Conservation (phyloP, 1,140 invertebrate genomes). For the Holcopasites calliopsidis region DNA sequence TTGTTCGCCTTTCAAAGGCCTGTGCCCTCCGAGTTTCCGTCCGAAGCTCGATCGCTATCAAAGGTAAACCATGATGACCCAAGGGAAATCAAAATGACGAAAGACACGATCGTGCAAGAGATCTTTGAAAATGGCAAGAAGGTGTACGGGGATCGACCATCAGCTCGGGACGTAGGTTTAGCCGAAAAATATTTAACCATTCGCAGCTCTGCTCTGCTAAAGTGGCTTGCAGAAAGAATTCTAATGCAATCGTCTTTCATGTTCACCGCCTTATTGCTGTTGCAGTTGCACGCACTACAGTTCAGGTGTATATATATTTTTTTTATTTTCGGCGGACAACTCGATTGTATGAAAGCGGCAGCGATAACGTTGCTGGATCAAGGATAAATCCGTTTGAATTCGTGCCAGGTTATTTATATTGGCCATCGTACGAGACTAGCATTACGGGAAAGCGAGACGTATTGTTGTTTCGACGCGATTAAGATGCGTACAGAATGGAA, state of each 20-base stretch:
- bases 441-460: neutral
- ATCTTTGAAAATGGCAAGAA: neutral
- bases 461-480: neutral
- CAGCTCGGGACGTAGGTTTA: neutral
- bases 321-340: neutral
- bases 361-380: conserved; percentile 23
- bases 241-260: no score
- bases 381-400: conserved; percentile 46
- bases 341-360: conserved; percentile 14
- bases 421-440: neutral
- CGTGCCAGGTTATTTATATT: conserved; percentile 32
- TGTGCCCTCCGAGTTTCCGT: neutral
- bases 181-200: neutral
- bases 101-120: neutral
- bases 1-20: neutral
- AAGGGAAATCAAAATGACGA: conserved; percentile 43
- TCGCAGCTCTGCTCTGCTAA: no score
- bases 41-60: conserved; percentile 25
- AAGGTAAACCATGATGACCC: conserved; percentile 36
- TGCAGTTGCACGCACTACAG: no score
- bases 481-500: no score
- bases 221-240: no score
- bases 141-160: no score
- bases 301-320: neutral
- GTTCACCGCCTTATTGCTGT: neutral